Base-by-base conservation (phyloP, 2,888 invertebrate genomes). In the Trachelus troglodyta region DNA sequence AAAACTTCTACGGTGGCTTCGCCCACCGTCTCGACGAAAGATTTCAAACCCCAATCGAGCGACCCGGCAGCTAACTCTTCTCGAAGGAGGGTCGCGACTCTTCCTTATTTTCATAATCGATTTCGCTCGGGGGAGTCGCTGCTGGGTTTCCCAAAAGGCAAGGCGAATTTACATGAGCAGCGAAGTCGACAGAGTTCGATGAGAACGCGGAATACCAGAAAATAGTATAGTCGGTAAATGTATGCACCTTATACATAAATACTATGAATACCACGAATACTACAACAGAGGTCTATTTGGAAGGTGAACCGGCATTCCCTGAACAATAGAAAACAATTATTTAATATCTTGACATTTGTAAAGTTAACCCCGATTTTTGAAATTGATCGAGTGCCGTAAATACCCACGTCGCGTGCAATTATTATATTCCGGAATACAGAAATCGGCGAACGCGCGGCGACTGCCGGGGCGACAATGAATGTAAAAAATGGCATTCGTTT, bases 101-200 rank as follows among this genome's bases (percentile, higher is more conserved):
- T 82, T 11, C 30, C 15, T 23, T 86, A 87, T 86, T 87, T 87
- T 87, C 87, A 86, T 87, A 87, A 85, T 86, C 86, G 87, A 87
- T 86, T 87, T 84, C 85, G 80, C 84, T 81, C 79, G 79, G 79
- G 79, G 81, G 81, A 77, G 79, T 75, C 77, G 40, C 23, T 23
- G 40, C 23, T 23, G 15, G 9, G 40, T 1, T 40, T 15, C 15
- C 15, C 15, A 40, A 40, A 15, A 40, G 40, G 15, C 12, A 40
- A 4, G 40, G 40, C 15, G 40, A 40, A 15, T 40, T 40, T 15
- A 4, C 4, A 40, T 4, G 40, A 40, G 15, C 4, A 37, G 12
- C 37, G 3, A 12, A 37, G 37, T 37, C 37, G 12, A 12, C 12
- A 12, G 37, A 37, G 12, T 12, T 15, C 40, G 15, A 40, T 40